phyloP scores from a whole-genome alignment of 2,797 vertebrate species.

The Characodon lateralis region DNA sequence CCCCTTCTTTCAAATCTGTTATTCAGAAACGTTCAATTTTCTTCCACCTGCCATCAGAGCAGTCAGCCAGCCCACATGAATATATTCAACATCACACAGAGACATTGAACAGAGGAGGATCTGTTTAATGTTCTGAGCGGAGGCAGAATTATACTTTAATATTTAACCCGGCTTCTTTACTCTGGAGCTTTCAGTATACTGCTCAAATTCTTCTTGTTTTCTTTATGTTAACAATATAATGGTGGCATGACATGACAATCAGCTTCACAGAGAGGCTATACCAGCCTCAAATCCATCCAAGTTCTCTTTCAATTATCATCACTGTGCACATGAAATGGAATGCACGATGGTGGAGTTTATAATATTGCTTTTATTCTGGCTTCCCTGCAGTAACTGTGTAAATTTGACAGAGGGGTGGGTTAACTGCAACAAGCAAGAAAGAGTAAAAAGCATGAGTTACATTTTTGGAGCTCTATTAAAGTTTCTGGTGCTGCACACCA shows the following conservation, averaged over 20 bases:
- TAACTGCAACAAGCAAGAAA: constrained; percentile 26
- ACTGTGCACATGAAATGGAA: constrained; percentile 27
- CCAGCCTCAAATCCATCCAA: constrained; percentile 39
- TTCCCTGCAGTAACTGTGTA: constrained; percentile 18
- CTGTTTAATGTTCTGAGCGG: constrained; percentile 70
- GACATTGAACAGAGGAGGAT: constrained; percentile 59
- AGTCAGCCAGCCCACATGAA: constrained; percentile 68
- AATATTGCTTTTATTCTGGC: constrained; percentile 27
- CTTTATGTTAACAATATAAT: constrained; percentile 49
- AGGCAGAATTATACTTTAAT: constrained; percentile 68
- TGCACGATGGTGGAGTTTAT: constrained; percentile 16
- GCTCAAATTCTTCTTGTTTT: constrained; percentile 35
- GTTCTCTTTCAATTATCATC: constrained; percentile 39
- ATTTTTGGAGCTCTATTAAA: constrained; percentile 40
- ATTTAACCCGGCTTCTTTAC: constrained; percentile 65
- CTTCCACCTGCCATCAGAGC: constrained; percentile 69
- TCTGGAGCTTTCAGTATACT: constrained; percentile 46
- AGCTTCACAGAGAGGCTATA: constrained; percentile 35
- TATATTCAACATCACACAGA: constrained; percentile 72
- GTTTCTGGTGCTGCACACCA: constrained; percentile 24
- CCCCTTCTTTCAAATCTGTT: constrained; percentile 62
- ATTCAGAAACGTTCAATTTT: constrained; percentile 74
- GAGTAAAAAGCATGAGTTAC: constrained; percentile 21
- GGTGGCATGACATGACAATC: constrained; percentile 51
- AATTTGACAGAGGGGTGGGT: constrained; percentile 15